These are phyloP conservation scores for Cryptosula pallasiana DNA, from an alignment of 2,888 invertebrate genomes.

Conservation along the genomic window DNA sequence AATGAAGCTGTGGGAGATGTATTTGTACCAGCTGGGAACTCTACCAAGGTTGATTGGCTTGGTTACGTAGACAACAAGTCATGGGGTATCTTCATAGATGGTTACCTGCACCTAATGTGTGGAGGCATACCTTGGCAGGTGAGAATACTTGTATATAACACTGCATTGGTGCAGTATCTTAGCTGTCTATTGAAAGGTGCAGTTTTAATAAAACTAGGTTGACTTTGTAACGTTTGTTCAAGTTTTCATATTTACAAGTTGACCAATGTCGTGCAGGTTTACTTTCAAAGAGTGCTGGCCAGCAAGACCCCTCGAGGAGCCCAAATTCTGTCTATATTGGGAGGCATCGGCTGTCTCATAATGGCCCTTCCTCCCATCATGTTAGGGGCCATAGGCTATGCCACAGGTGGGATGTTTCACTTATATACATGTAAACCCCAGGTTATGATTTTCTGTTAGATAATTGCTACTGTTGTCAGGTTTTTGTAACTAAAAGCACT, in stretches of 20 bases:
- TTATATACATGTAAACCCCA: no score
- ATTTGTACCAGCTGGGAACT: neutral
- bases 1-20: slow-evolving; percentile 67
- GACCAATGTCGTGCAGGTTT: no score
- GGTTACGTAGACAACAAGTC: neutral
- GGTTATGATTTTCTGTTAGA: no score
- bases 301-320: slow-evolving; percentile 31
- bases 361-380: slow-evolving; percentile 33
- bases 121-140: slow-evolving; percentile 39
- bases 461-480: no score
- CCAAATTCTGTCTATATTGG: slow-evolving; percentile 29
- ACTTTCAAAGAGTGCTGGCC: slow-evolving; percentile 34
- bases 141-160: no score
- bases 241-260: no score
- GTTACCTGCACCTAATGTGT: slow-evolving; percentile 29
- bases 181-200: no score
- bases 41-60: neutral
- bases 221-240: no score
- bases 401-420: slow-evolving; percentile 30
- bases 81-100: slow-evolving; percentile 31
- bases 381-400: slow-evolving; percentile 33
- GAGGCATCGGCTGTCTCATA: slow-evolving; percentile 29
- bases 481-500: no score
- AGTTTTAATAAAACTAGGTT: no score
- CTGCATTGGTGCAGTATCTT: no score